These are phyloP conservation scores for Trichonephila clavipes DNA, from an alignment of 1,140 invertebrate genomes.

Conservation along the genomic window DNA sequence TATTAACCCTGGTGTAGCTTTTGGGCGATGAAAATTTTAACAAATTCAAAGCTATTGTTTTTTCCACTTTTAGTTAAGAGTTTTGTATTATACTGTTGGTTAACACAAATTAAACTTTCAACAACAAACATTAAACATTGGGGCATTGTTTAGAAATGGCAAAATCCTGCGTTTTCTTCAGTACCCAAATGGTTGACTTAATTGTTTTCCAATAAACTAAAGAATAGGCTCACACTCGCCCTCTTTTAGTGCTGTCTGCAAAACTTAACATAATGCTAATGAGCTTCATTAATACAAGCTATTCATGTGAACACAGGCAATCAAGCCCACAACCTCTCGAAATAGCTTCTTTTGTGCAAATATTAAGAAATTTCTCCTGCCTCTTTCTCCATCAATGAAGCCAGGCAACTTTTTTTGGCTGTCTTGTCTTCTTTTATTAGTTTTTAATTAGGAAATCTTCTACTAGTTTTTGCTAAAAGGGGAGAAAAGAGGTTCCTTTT, in stretches of 20 bases:
- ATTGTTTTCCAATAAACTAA: constrained; percentile 20
- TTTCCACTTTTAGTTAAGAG: too few species aligned
- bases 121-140: too few species aligned
- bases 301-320: background rate
- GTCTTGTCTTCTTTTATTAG: background rate
- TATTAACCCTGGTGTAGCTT: too few species aligned
- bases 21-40: too few species aligned
- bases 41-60: too few species aligned
- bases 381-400: background rate
- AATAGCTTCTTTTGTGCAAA: background rate
- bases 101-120: too few species aligned
- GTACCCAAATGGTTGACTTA: background rate
- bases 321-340: constrained; percentile 7
- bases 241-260: background rate
- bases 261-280: background rate
- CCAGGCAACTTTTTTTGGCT: background rate
- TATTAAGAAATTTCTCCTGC: background rate
- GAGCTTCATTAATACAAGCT: background rate
- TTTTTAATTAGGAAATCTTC: constrained; percentile 18
- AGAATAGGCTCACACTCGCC: background rate
- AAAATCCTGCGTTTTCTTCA: background rate
- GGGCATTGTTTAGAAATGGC: background rate
- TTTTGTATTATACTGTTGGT: too few species aligned
- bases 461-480: background rate
- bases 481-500: background rate